Percentiles rank a stretch among this genome's conserved stretches.
Conservation (phyloP, 2,797 vertebrate species). For the Acanthiza pusilla region DNA sequence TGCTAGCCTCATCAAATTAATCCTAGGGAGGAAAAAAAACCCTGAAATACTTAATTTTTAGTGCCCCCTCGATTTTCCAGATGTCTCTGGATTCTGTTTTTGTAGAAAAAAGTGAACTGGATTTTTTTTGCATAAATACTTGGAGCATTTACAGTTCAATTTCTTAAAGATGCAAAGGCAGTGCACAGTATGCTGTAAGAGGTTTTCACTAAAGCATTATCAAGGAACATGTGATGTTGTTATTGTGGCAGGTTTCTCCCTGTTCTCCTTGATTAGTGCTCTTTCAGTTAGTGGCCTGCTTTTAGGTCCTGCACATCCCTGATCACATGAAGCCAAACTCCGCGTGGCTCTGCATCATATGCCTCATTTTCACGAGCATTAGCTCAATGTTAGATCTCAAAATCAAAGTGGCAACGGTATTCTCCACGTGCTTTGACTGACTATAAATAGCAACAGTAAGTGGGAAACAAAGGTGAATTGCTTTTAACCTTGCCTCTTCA, state of each 20-base stretch:
- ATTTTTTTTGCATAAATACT: neutral
- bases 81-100: neutral
- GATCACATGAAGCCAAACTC: constrained; percentile 32
- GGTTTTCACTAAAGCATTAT: neutral
- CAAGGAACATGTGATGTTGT: constrained; percentile 1
- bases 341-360: neutral
- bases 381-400: constrained; percentile 4
- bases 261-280: constrained; percentile 32
- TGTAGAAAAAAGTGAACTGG: neutral
- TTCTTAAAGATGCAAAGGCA: neutral
- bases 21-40: neutral
- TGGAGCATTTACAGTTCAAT: neutral
- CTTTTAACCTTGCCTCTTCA: constrained; percentile 4
- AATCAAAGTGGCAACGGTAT: neutral
- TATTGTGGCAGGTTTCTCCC: constrained; percentile 26
- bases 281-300: constrained; percentile 33
- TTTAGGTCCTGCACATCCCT: constrained; percentile 8
- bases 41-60: neutral
- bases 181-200: accelerated
- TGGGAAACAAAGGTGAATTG: constrained; percentile 27
- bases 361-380: neutral
- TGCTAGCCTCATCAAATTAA: neutral
- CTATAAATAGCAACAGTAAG: constrained; percentile 15
- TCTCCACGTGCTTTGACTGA: neutral
- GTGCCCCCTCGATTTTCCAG: neutral